phyloP scores from a whole-genome alignment of 2,113 vertebrate species.

The Colistium nudipinnis region DNA sequence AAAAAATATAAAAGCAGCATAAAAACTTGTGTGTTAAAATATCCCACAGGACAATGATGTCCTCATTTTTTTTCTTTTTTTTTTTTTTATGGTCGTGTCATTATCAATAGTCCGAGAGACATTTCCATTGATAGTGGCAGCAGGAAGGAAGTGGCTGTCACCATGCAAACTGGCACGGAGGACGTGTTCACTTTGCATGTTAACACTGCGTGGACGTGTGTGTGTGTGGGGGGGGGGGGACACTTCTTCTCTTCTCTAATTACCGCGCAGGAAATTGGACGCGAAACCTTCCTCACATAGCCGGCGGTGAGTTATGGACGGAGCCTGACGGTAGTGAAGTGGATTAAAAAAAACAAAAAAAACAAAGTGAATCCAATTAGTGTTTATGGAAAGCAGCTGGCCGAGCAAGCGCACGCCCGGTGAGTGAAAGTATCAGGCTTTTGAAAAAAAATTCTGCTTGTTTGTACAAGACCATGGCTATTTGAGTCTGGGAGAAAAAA shows the following conservation, averaged over 20 bases:
- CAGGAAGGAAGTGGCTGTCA: slow-evolving; percentile 64
- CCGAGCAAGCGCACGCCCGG: slow-evolving; percentile 30
- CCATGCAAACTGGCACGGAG: slow-evolving; percentile 52
- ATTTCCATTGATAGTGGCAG: slow-evolving; percentile 26
- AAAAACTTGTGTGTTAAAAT: too few species aligned
- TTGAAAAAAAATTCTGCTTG: slow-evolving; percentile 28
- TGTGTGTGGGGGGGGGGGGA: slow-evolving; percentile 31
- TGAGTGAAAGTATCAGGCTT: slow-evolving; percentile 50
- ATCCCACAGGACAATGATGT: not conserved
- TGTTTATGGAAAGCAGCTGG: slow-evolving; percentile 74
- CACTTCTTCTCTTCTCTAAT: slow-evolving; percentile 43
- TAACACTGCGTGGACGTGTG: slow-evolving; percentile 22
- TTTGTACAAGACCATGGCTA: slow-evolving; percentile 14
- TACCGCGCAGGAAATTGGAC: slow-evolving; percentile 57
- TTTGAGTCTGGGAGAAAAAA: slow-evolving; percentile 9
- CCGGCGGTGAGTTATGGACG: slow-evolving; percentile 64
- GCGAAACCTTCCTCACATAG: slow-evolving; percentile 59
- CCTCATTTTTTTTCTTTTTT: too few species aligned
- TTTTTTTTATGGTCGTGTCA: not conserved
- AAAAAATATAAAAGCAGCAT: too few species aligned
- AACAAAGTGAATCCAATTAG: slow-evolving; percentile 73
- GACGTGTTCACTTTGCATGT: slow-evolving; percentile 54
- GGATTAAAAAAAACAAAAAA: slow-evolving; percentile 73
- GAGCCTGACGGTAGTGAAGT: slow-evolving; percentile 64
- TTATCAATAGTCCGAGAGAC: slow-evolving; percentile 2